phyloP scores from a whole-genome alignment of 2,113 vertebrate species.

The Aegypius monachus region DNA sequence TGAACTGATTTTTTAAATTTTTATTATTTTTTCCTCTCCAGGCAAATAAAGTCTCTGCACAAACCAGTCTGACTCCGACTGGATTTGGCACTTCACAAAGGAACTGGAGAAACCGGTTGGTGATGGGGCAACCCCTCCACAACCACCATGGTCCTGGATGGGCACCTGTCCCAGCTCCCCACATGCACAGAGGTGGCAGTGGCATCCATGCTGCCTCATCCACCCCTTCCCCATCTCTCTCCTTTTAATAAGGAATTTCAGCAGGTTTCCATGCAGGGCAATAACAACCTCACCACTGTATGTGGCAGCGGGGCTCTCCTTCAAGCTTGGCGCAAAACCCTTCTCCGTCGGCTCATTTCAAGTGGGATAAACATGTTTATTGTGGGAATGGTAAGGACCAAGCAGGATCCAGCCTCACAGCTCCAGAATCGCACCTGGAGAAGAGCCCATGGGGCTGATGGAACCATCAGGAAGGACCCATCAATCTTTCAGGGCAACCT shows the following conservation, averaged over 20 bases:
- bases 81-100: not conserved
- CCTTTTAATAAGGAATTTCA: not conserved
- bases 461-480: not conserved
- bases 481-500: not conserved
- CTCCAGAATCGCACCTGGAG: not conserved
- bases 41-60: slow-evolving; percentile 4
- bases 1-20: not conserved
- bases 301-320: not conserved
- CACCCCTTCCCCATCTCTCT: not conserved
- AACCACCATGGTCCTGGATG: not conserved
- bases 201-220: not conserved
- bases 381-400: not conserved
- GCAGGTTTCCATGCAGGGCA: not conserved
- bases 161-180: not conserved
- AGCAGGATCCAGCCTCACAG: not conserved
- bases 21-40: not conserved
- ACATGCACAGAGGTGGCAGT: not conserved
- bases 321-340: not conserved
- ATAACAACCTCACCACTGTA: not conserved
- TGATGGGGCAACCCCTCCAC: not conserved
- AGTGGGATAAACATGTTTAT: not conserved
- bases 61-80: slow-evolving; percentile 30
- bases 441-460: not conserved
- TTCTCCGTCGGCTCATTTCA: not conserved
- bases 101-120: not conserved